Base-by-base conservation (phyloP, 2,113 vertebrate species). In the Cyprinodon tularosa region DNA sequence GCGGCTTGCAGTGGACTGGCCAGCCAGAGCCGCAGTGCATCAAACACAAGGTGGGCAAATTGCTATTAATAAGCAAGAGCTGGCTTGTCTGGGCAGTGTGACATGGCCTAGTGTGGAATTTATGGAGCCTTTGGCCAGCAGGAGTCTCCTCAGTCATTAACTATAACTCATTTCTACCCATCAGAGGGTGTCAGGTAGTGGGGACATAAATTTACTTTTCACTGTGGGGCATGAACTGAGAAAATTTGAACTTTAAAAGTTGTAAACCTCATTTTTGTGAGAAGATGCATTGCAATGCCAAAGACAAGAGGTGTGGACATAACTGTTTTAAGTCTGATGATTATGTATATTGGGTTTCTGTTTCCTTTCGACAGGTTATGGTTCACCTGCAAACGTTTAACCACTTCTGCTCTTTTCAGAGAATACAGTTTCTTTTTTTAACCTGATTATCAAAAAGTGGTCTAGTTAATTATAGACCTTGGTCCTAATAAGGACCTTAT, bases 21-120 rank as follows among this genome's bases (percentile, higher is more conserved):
- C 87, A 86, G 86, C 86, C 81, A 84, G 74, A 90, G 83, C 90
- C 88, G 91, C 89, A 92, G 82, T 92, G 91, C 91, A 93, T 93
- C 91, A 93, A 91, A 91, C 80, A 85, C 89, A 82, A 82, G 82
- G 77, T 74, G 82, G 80, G 68, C 63, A 84, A 88, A 89, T 84
- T 86, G 81, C 81, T 84, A 80, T 85, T 89, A 91, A 90, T 88
- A 87, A 86, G 81, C 73, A 57, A 83, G 66, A 83, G 77, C 72
- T 36, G 74, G 50, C 76, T 71, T 12, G 8, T 68, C 67, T 62
- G 81, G 84, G 64, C 68, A 66, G 71, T 62, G 50, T 82, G 83
- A 85, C 81, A 66, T 11, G 68, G 66, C 68, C 64, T 38, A 42
- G 76, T 29, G 42, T 42, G 36, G 77, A 83, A 90, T 89, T 86